Percentiles rank a stretch among this genome's conserved stretches.
phyloP scores from a whole-genome alignment of 2,113 vertebrate genomes.

The Cheilinus undulatus region DNA sequence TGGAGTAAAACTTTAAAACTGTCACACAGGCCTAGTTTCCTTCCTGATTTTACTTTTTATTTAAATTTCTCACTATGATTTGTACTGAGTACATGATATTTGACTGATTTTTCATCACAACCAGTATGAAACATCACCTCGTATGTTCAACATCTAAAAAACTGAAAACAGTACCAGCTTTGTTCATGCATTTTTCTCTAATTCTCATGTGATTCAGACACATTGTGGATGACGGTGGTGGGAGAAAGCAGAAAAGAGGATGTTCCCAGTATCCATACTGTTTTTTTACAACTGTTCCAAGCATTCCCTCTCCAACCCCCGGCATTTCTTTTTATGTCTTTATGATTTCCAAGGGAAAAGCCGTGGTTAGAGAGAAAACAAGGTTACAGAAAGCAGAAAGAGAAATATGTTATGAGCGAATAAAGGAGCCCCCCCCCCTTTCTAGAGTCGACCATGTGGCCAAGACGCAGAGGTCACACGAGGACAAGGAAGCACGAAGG shows the following conservation, averaged over 20 bases:
- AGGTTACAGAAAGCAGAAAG: slow-evolving; percentile 32
- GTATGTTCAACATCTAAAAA: slow-evolving; percentile 6
- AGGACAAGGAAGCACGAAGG: slow-evolving; percentile 69
- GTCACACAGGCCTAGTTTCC: too few relatives aligned
- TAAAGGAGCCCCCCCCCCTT: slow-evolving; percentile 21
- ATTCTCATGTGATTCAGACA: slow-evolving; percentile 13
- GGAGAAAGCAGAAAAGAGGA: slow-evolving; percentile 5
- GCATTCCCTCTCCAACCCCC: slow-evolving; percentile 28
- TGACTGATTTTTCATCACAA: too few relatives aligned
- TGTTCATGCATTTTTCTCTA: neutral
- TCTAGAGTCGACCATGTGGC: slow-evolving; percentile 68
- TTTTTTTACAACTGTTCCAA: neutral
- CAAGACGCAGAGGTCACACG: slow-evolving; percentile 68
- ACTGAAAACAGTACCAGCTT: neutral
- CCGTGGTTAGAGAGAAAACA: slow-evolving; percentile 15
- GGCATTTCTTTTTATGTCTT: slow-evolving; percentile 10
- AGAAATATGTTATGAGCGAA: slow-evolving; percentile 28
- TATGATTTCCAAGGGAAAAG: slow-evolving; percentile 26
- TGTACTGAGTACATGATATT: too few relatives aligned
- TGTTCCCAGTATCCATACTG: slow-evolving; percentile 15
- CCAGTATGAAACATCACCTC: too few relatives aligned
- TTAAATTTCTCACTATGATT: too few relatives aligned
- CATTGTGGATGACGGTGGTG: neutral
- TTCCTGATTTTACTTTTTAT: too few relatives aligned
- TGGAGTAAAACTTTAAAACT: too few relatives aligned